A percentile compares a stretch with the other conserved stretches of the same genome.
These are phyloP conservation scores for Bergia puertoricense DNA, from an alignment of 92 coral and sea anemone genomes.

Conservation along the genomic window DNA sequence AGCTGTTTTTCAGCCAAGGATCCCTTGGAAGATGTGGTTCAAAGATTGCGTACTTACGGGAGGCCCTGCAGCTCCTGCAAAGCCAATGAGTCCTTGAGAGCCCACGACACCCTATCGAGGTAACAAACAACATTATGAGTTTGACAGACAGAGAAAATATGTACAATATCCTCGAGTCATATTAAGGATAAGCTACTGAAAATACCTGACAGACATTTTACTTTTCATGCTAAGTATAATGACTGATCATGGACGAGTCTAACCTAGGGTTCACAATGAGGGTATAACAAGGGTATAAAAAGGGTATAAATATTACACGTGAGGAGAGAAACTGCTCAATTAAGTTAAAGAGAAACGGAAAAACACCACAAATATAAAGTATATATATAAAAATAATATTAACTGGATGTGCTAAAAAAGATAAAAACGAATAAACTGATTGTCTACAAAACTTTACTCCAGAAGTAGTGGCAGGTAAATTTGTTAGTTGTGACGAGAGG, in stretches of 20 bases:
- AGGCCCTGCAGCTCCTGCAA: background rate
- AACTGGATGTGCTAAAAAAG: too few species aligned
- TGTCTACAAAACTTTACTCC: too few species aligned
- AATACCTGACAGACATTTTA: background rate
- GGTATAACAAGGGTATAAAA: background rate
- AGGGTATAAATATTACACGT: too few species aligned
- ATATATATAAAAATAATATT: too few species aligned
- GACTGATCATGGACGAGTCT: background rate
- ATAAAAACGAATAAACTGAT: too few species aligned
- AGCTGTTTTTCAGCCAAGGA: background rate
- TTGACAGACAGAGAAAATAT: background rate
- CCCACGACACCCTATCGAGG: background rate
- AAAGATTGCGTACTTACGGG: background rate
- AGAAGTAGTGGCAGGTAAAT: too few species aligned
- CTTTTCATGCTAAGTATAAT: background rate
- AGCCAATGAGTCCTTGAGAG: constrained; percentile 13
- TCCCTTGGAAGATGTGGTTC: background rate
- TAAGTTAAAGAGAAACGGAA: too few species aligned
- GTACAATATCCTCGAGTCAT: background rate
- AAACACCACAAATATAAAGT: too few species aligned
- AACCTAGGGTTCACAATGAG: background rate
- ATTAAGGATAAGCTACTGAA: background rate
- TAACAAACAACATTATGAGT: background rate
- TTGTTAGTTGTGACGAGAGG: too few species aligned
- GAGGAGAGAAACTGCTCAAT: too few species aligned